Conservation (phyloP, 1,140 invertebrate species). For the Macrobrachium rosenbergii region DNA sequence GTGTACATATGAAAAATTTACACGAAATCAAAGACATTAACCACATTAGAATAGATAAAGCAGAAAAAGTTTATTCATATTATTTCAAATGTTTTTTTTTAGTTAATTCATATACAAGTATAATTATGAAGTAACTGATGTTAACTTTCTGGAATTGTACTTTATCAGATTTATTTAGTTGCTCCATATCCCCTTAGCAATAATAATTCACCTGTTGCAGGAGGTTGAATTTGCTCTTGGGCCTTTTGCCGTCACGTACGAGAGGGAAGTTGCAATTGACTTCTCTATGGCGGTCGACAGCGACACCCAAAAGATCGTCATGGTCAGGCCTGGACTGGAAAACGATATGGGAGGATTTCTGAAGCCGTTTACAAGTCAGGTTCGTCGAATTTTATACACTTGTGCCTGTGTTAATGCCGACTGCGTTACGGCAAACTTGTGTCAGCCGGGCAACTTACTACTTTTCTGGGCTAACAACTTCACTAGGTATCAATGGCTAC, state of each 20-base stretch:
- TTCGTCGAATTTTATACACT: neutral
- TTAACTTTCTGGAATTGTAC: neutral
- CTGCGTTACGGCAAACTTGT: no score
- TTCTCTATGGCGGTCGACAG: conserved; percentile 21
- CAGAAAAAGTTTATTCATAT: no score
- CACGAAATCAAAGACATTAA: no score
- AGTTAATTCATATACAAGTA: no score
- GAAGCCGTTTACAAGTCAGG: neutral
- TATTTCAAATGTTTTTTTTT: no score
- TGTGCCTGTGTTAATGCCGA: neutral
- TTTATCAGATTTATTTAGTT: neutral
- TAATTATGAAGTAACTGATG: no score
- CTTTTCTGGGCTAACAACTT: no score
- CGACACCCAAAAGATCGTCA: conserved; percentile 24
- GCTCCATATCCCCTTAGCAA: no score
- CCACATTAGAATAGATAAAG: no score
- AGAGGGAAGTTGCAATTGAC: conserved; percentile 26
- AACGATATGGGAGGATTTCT: conserved; percentile 29
- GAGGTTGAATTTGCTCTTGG: conserved; percentile 34
- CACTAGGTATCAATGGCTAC: no score
- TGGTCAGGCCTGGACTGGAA: conserved; percentile 2
- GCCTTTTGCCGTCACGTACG: conserved; percentile 19
- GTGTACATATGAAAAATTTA: no score
- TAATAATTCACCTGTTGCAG: neutral
- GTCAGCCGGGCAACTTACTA: no score